Evolutionary conservation across 2,888 invertebrate species (phyloP).

Genomic region (Sacculina carcini): DNA sequence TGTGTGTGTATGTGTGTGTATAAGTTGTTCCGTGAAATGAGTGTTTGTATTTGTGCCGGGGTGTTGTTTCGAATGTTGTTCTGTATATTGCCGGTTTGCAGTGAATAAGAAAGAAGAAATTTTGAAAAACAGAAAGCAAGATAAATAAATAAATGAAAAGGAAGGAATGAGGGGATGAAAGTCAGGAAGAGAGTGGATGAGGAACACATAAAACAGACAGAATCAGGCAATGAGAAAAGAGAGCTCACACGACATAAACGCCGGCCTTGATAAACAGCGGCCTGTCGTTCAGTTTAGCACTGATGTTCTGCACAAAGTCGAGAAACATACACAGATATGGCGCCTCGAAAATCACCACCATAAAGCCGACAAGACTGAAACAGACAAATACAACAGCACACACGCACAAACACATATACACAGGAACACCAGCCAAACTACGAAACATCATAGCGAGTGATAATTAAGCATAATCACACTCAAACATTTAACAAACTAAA

Average conservation of each 20-base stretch:
- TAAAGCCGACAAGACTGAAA: slow-evolving; percentile 46
- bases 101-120: neutral
- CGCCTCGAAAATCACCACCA: slow-evolving; percentile 68
- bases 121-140: no score
- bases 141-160: no score
- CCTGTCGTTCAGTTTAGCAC: slow-evolving; percentile 47
- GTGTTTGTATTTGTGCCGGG: neutral
- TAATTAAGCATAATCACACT: no score
- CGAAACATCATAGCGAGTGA: no score
- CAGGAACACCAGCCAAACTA: no score
- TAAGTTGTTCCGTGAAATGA: neutral
- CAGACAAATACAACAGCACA: slow-evolving; percentile 1
- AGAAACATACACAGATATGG: slow-evolving; percentile 93
- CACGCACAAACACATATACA: neutral
- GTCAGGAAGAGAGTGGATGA: no score
- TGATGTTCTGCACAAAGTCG: slow-evolving; percentile 67
- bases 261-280: slow-evolving; percentile 75
- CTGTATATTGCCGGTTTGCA: neutral
- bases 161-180: no score
- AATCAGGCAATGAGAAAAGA: no score
- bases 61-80: neutral
- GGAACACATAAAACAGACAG: no score
- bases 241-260: slow-evolving; percentile 53
- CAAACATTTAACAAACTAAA: no score
- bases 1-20: neutral